phyloP scores from a whole-genome alignment of 2,113 vertebrate species.

The Glaucomys volans region DNA sequence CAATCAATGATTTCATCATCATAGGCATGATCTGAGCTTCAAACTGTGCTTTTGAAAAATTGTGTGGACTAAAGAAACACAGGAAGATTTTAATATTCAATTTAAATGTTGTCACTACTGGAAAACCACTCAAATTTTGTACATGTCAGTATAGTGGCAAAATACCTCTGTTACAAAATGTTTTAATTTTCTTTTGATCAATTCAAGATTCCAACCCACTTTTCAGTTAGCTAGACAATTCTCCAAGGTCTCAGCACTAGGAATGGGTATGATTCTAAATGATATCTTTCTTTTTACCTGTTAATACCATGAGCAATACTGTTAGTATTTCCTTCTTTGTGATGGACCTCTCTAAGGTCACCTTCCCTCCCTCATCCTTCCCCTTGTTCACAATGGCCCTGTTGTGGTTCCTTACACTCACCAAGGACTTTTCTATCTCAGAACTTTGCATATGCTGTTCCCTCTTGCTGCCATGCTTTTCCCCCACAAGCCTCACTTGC shows the following conservation, averaged over 20 bases:
- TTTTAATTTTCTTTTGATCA: conserved; percentile 6
- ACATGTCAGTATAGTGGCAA: background rate
- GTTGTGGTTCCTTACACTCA: background rate
- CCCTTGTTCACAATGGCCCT: background rate
- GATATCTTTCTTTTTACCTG: background rate
- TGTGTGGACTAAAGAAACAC: background rate
- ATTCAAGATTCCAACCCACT: background rate
- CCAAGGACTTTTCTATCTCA: background rate
- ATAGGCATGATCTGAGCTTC: background rate
- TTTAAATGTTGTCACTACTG: background rate
- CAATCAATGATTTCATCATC: background rate
- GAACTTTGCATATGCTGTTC: background rate
- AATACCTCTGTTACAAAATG: background rate
- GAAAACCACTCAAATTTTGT: background rate
- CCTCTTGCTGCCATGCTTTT: background rate
- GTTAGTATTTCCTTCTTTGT: background rate
- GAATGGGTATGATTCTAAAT: background rate
- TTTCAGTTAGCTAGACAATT: background rate
- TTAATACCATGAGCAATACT: background rate
- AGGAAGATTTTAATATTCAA: background rate
- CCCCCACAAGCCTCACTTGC: background rate
- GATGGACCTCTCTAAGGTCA: no score
- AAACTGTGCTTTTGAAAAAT: background rate
- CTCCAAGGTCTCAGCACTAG: background rate
- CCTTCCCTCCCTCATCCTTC: background rate